phyloP scores from a whole-genome alignment of 2,888 invertebrate species.

The Hololepta plana region DNA sequence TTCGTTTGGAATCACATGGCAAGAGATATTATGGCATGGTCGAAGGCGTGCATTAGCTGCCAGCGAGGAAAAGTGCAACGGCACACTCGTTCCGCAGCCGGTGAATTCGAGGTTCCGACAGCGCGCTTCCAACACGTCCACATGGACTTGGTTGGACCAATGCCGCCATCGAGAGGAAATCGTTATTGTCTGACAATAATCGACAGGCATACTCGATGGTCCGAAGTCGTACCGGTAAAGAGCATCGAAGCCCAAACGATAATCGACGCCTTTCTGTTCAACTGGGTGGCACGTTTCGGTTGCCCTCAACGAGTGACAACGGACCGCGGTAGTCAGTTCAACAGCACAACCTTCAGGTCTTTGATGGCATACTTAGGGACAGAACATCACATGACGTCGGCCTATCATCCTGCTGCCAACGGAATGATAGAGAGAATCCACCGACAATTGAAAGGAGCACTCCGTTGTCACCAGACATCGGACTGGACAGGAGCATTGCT shows the following conservation, averaged over 20 bases:
- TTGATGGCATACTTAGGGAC: neutral
- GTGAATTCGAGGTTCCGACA: neutral
- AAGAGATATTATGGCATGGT: neutral
- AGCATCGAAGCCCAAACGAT: neutral
- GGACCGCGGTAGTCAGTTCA: neutral
- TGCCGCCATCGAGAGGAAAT: neutral
- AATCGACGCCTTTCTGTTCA: neutral
- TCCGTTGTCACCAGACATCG: neutral
- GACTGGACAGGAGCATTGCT: conserved; percentile 1
- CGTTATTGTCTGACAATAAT: conserved; percentile 1
- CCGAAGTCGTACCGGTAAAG: neutral
- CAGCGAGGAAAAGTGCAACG: neutral
- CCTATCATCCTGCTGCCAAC: conserved; percentile 1
- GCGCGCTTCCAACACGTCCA: conserved; percentile 1
- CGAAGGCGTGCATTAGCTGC: neutral
- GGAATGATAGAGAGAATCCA: conserved; percentile 1
- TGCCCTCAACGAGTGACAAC: neutral
- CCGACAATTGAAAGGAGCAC: neutral
- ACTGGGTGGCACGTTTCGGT: neutral
- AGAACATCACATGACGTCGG: neutral
- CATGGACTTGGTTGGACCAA: neutral
- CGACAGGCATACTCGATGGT: neutral
- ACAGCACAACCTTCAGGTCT: neutral
- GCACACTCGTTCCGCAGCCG: neutral
- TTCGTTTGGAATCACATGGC: neutral